Evolutionary conservation across 2,113 vertebrate species (phyloP).

Genomic region (Corythaeola cristata): DNA sequence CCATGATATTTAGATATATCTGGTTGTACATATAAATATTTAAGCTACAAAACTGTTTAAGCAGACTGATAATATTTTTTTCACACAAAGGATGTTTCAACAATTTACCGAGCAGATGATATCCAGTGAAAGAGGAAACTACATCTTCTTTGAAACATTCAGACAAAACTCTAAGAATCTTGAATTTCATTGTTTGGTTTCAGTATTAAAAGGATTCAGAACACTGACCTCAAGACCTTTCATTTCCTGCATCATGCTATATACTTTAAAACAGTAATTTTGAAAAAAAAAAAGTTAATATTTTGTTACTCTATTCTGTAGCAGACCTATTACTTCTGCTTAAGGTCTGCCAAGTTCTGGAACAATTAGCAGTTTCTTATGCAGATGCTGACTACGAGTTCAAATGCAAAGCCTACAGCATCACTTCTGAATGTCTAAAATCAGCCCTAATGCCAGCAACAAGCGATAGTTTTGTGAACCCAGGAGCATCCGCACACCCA

Average conservation of each 20-base stretch:
- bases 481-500: accelerated
- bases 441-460: background rate
- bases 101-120: background rate
- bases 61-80: background rate
- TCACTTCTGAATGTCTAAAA: background rate
- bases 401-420: background rate
- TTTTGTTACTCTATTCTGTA: background rate
- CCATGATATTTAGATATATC: background rate
- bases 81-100: background rate
- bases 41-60: background rate
- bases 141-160: background rate
- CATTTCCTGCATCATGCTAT: background rate
- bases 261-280: background rate
- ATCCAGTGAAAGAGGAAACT: background rate
- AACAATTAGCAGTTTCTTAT: background rate
- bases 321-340: background rate
- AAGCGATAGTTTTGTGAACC: background rate
- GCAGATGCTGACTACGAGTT: background rate
- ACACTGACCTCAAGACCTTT: background rate
- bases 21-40: background rate
- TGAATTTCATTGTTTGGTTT: background rate
- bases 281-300: background rate
- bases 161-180: background rate
- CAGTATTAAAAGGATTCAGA: background rate
- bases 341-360: background rate